Percentiles rank a stretch among this genome's conserved stretches.
Evolutionary conservation across 2,797 vertebrate genomes (phyloP).

Genomic region (Pelochelys cantorii): DNA sequence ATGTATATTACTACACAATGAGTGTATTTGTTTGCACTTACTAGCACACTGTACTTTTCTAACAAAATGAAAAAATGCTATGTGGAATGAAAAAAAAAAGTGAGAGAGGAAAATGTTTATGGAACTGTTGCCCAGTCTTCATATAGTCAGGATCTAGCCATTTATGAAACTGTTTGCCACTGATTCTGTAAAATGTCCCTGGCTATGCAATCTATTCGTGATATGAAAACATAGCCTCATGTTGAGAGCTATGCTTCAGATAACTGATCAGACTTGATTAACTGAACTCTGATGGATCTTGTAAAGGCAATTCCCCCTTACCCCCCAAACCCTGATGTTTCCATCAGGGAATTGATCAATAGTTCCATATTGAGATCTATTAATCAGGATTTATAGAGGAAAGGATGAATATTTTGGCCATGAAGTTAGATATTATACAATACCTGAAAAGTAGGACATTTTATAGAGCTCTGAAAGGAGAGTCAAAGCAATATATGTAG

Average conservation of each 20-base stretch:
- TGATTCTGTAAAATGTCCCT: too few relatives aligned
- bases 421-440: constrained; percentile 36
- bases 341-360: constrained; percentile 1
- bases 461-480: constrained; percentile 40
- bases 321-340: not conserved
- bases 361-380: not conserved
- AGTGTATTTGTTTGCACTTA: not conserved
- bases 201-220: not conserved
- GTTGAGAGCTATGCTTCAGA: not conserved
- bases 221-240: not conserved
- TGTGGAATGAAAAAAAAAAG: not conserved
- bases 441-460: constrained; percentile 52
- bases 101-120: fast-evolving
- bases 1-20: not conserved
- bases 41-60: not conserved
- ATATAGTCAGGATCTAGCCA: not conserved
- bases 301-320: not conserved
- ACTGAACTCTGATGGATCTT: not conserved
- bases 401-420: constrained; percentile 35
- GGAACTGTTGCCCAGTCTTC: not conserved
- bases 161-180: not conserved
- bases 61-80: not conserved
- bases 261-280: not conserved
- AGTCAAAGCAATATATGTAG: not conserved
- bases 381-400: constrained; percentile 43